These are phyloP conservation scores for Stichodactyla helianthus DNA, from an alignment of 64 coral and sea anemone species.

Conservation along the genomic window DNA sequence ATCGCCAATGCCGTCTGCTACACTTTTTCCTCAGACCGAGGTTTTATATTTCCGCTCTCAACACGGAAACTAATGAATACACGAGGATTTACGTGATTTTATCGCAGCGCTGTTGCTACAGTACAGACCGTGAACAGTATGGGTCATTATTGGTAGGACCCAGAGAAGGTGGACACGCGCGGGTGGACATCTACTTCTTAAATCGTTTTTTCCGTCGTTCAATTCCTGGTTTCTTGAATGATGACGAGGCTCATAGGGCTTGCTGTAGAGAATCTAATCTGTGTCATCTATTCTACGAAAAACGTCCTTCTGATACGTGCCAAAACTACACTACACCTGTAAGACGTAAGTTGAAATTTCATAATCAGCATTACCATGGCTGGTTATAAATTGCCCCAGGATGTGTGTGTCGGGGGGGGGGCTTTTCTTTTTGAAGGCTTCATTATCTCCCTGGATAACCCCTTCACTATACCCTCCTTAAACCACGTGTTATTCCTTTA, in stretches of 20 bases:
- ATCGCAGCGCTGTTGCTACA: background rate
- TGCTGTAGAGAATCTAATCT: slow-evolving; percentile 37
- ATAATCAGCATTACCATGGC: no score
- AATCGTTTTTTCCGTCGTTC: background rate
- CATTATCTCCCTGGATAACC: no score
- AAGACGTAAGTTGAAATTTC: slow-evolving; percentile 38
- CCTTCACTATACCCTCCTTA: no score
- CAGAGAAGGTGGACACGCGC: background rate
- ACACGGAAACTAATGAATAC: background rate
- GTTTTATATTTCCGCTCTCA: background rate
- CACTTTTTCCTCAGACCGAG: background rate
- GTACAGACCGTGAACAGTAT: background rate
- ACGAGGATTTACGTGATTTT: background rate
- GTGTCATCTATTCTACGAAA: slow-evolving; percentile 33
- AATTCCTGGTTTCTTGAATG: background rate
- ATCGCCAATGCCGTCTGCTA: background rate
- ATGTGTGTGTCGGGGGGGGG: no score
- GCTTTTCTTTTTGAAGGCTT: no score
- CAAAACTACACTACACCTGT: background rate
- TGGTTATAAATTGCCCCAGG: no score
- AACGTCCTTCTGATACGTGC: slow-evolving; percentile 45
- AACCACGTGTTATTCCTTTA: no score
- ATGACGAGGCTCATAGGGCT: slow-evolving; percentile 21
- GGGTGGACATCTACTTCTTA: background rate
- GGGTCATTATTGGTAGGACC: slow-evolving; percentile 15